phyloP scores from a whole-genome alignment of 2,797 vertebrate species.

The Sebastes steindachneri region DNA sequence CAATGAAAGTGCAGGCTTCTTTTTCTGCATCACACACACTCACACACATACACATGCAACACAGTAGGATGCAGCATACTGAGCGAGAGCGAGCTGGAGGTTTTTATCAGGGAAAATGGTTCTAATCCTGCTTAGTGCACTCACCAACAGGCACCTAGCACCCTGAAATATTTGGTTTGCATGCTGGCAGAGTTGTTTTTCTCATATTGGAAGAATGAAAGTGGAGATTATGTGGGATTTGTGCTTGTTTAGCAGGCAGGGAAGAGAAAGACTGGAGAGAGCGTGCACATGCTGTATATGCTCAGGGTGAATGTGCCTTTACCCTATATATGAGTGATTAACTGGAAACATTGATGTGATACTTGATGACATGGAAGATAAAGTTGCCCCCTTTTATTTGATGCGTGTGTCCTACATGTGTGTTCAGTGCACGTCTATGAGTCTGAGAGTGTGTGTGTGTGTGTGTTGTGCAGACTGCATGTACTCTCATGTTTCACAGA shows the following conservation, averaged over 20 bases:
- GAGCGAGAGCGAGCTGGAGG: conserved; percentile 11
- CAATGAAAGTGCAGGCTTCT: conserved; percentile 32
- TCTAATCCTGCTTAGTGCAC: conserved; percentile 70
- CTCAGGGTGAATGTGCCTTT: neutral
- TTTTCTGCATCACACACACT: conserved; percentile 4
- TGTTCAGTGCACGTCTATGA: neutral
- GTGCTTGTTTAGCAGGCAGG: conserved; percentile 45
- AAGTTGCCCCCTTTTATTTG: conserved; percentile 23
- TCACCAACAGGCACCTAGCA: conserved; percentile 63
- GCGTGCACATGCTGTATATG: neutral
- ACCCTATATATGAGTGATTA: neutral
- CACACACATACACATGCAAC: neutral
- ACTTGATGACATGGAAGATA: conserved; percentile 44
- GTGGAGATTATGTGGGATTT: conserved; percentile 63
- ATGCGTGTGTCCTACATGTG: conserved; percentile 8
- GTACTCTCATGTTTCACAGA: conserved; percentile 55
- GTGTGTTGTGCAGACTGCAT: neutral
- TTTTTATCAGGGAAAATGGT: conserved; percentile 55
- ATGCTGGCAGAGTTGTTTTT: conserved; percentile 44
- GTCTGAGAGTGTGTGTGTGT: conserved; percentile 6
- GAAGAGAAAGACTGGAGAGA: conserved; percentile 12
- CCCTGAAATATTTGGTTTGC: conserved; percentile 63
- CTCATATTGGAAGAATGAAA: conserved; percentile 49
- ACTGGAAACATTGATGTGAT: conserved; percentile 44
- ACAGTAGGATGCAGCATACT: neutral